Evolutionary conservation across 2,113 vertebrate genomes (phyloP), one percentile per base, ranked within the genome.

Genomic region (Recurvirostra avosetta): DNA sequence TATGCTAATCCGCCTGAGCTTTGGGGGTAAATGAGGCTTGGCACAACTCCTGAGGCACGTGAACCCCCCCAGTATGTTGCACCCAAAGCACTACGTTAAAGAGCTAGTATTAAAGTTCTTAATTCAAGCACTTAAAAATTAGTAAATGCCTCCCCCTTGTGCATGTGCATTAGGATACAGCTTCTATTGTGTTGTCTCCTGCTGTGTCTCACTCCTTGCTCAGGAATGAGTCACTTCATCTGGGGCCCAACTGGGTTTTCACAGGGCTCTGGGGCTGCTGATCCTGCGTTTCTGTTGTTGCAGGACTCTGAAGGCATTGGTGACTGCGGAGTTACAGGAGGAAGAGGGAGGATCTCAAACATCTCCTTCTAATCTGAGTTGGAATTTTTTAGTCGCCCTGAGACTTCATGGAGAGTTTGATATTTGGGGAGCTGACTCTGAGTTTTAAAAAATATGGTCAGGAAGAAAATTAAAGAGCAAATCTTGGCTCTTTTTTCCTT

Each of bases 111-210:
- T 11, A 8, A 65, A 15, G 50, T 11, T 70, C 63, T 26, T 27
- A 27, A 52, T 59, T 55, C 45, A 25, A 47, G 59, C 50, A 12
- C 7, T 17, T 77, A 92, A 94, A 88, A 90, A 88, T 62, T 74
- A 89, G 92, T 32, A 84, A 97, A 96, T 95, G 86, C 95, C 75
- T 96, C 95, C 96, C 94, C 92, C 96, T 97, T 92, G 93, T 96
- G 96, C 93, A 77, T 55, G 90, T 93, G 90, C 90, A 52, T 32
- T 50, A 34, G 55, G 85, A 88, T 79, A 95, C 94, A 95, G 62
- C 90, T 56, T 11, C 19, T 5, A 12, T 3, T 17, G 25, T 12
- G 47, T 27, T 59, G 5, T 43, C n/a, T 61, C 40, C 40, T 58
- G n/a, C 62, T 38, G 41, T 3, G 15, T 12, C 74, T 67, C 26